Evolutionary conservation across 2,113 vertebrate species (phyloP).

Genomic region (Murina feae): DNA sequence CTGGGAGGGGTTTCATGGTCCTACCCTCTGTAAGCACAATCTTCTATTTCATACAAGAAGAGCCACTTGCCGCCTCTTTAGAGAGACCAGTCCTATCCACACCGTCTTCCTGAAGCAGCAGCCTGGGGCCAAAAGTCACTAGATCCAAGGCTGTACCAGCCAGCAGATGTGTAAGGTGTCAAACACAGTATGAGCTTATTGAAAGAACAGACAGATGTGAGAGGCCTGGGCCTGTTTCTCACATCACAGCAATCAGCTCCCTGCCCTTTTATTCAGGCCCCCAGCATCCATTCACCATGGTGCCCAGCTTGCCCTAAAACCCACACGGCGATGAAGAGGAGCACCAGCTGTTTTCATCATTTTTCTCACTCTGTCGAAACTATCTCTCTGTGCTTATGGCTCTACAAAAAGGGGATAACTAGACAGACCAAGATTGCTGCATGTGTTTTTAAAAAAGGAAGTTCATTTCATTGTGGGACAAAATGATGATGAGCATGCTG

Average conservation of each 20-base stretch:
- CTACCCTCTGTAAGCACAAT: background rate
- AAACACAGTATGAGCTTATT: background rate
- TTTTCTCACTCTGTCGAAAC: background rate
- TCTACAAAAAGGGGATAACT: background rate
- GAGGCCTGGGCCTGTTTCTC: background rate
- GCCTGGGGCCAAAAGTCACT: background rate
- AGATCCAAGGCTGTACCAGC: accelerated
- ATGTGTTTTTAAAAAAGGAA: background rate
- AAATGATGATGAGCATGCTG: background rate
- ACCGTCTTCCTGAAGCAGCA: background rate
- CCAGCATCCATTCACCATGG: background rate
- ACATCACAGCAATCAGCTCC: background rate
- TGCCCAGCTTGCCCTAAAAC: background rate
- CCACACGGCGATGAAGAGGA: background rate
- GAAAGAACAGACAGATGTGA: background rate
- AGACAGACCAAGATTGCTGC: background rate
- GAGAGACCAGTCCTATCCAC: background rate
- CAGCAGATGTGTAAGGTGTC: background rate
- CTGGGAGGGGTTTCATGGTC: background rate
- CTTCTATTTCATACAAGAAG: background rate
- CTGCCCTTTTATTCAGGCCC: background rate
- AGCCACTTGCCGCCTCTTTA: background rate
- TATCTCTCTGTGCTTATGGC: background rate
- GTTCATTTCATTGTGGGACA: background rate
- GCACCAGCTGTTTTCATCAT: background rate